Percentiles rank a stretch among this genome's conserved stretches.
phyloP scores from a whole-genome alignment of 2,888 invertebrate genomes.

The Lasioglossum malachurum region DNA sequence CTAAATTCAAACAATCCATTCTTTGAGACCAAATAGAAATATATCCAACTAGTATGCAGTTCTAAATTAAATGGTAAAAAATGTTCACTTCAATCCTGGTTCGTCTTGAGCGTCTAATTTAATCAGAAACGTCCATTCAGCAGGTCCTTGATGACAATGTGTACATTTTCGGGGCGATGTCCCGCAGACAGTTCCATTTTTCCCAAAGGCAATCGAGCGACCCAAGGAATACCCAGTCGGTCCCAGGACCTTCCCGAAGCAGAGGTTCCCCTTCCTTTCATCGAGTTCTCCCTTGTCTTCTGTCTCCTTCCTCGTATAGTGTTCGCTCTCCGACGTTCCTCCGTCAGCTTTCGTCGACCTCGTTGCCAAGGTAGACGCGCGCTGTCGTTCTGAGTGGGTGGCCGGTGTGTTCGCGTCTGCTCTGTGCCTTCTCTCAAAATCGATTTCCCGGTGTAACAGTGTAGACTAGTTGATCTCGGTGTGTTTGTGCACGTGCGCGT shows the following conservation, averaged over 20 bases:
- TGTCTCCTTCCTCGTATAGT: slow-evolving; percentile 29
- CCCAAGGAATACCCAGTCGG: not conserved
- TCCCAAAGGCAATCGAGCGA: slow-evolving; percentile 17
- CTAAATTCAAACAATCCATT: not conserved
- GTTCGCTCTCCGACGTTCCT: slow-evolving; percentile 29
- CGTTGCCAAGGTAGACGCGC: slow-evolving; percentile 71
- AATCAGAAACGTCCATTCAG: not conserved
- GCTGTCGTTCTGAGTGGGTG: slow-evolving; percentile 67
- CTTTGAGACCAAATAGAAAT: too few relatives aligned
- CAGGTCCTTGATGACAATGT: not conserved
- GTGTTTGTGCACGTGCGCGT: not conserved
- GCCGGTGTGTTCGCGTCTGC: slow-evolving; percentile 32
- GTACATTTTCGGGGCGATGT: not conserved
- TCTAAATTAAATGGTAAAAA: not conserved
- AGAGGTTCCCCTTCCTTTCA: slow-evolving; percentile 28
- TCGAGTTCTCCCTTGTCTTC: not conserved
- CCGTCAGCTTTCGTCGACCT: slow-evolving; percentile 73
- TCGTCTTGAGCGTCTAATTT: not conserved
- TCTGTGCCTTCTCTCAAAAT: not conserved
- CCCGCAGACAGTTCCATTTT: not conserved
- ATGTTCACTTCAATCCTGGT: not conserved
- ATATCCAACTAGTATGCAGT: too few relatives aligned
- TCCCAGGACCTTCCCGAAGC: slow-evolving; percentile 6
- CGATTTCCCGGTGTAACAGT: not conserved
- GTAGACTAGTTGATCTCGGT: not conserved